Percentiles rank a stretch among this genome's conserved stretches.
These are phyloP conservation scores for Meloidogyne chitwoodi DNA, from an alignment of 1,140 invertebrate species.

Conservation along the genomic window DNA sequence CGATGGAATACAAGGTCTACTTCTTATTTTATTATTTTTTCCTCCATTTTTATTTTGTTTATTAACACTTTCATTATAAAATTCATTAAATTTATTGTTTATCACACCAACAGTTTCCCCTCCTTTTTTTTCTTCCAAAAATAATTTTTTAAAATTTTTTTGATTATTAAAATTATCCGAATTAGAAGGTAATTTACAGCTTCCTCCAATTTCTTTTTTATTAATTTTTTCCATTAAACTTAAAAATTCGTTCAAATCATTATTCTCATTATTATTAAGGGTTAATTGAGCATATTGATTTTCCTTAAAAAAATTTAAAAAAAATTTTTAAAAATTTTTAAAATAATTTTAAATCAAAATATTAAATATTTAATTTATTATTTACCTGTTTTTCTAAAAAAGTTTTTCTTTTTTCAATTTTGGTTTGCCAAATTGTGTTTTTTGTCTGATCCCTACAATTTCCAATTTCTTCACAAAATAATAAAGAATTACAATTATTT, in stretches of 20 bases:
- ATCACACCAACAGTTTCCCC: not conserved
- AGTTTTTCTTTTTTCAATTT: too few species aligned
- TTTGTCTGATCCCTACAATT: too few species aligned
- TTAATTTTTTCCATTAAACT: constrained; percentile 3
- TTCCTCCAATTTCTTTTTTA: constrained; percentile 21
- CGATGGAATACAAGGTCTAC: not conserved
- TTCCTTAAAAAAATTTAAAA: not conserved
- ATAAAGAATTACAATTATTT: too few species aligned
- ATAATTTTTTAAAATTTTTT: not conserved
- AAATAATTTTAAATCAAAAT: too few species aligned
- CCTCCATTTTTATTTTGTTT: not conserved
- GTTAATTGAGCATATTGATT: not conserved
- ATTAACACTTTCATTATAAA: not conserved
- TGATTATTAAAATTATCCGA: not conserved
- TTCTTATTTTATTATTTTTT: not conserved
- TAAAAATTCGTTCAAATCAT: constrained; percentile 9
- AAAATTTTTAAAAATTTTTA: too few species aligned
- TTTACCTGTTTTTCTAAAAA: too few species aligned
- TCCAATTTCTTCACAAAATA: too few species aligned
- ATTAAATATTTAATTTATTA: too few species aligned
- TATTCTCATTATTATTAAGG: not conserved
- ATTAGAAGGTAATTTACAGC: constrained; percentile 20
- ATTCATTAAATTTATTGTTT: not conserved
- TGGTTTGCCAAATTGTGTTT: too few species aligned
- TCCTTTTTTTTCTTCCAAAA: not conserved